Percentiles rank a stretch among this genome's conserved stretches.
phyloP scores from a whole-genome alignment of 2,797 vertebrate genomes.

The Caiman crocodilus region DNA sequence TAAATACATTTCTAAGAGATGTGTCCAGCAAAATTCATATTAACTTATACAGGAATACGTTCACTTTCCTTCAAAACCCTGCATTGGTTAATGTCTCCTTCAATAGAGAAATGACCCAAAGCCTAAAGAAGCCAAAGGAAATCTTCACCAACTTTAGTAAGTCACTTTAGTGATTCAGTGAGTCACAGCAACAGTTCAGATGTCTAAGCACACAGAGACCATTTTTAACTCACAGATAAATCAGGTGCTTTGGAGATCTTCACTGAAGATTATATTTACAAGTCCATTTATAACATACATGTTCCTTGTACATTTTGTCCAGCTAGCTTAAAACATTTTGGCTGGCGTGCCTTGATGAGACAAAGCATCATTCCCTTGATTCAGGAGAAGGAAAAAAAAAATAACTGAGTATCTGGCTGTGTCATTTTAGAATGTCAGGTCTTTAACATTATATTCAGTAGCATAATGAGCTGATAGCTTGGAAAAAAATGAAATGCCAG shows the following conservation, averaged over 20 bases:
- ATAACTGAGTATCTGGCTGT: conserved; percentile 36
- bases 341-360: background rate
- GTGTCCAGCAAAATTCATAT: too few relatives aligned
- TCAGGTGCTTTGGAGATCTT: background rate
- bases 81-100: too few relatives aligned
- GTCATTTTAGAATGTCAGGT: conserved; percentile 63
- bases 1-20: too few relatives aligned
- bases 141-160: too few relatives aligned
- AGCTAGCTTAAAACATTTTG: conserved; percentile 3
- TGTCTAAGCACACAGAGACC: too few relatives aligned
- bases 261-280: background rate
- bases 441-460: conserved; percentile 56
- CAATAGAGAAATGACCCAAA: too few relatives aligned
- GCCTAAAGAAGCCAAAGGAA: too few relatives aligned
- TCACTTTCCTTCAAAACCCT: too few relatives aligned
- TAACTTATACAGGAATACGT: too few relatives aligned
- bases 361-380: background rate
- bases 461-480: conserved; percentile 43
- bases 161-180: too few relatives aligned
- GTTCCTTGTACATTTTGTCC: background rate
- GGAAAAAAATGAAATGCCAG: conserved; percentile 63
- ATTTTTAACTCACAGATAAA: too few relatives aligned
- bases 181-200: too few relatives aligned
- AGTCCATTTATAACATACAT: background rate
- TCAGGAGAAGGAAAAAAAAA: conserved; percentile 26